phyloP scores from a whole-genome alignment of 1,140 invertebrate genomes.

The Drosophila auraria region DNA sequence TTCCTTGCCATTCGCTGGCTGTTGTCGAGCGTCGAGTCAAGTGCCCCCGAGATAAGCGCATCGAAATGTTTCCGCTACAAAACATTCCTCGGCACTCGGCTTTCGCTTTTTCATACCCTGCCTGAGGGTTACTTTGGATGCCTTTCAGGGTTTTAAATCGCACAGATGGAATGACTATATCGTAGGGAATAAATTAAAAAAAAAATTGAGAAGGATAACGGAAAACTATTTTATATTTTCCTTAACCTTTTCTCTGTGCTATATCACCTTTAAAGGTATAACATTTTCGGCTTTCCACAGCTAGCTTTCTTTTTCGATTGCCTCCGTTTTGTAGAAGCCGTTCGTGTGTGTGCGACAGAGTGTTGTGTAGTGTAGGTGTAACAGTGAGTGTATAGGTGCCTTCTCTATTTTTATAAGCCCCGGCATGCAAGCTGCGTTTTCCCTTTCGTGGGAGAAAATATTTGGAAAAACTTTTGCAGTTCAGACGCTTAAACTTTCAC shows the following conservation, averaged over 20 bases:
- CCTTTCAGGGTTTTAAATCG: neutral
- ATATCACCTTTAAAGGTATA: neutral
- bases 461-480: constrained; percentile 32
- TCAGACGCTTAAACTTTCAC: constrained; percentile 18
- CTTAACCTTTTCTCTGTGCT: too few species aligned
- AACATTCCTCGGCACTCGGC: constrained; percentile 40
- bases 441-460: constrained; percentile 30
- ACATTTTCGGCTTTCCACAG: neutral
- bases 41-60: constrained; percentile 71
- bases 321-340: neutral
- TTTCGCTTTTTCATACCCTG: neutral
- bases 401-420: constrained; percentile 54
- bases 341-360: constrained; percentile 17
- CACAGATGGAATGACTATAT: neutral
- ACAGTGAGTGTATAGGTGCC: neutral
- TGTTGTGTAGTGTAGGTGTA: constrained; percentile 15
- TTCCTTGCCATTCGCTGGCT: constrained; percentile 29
- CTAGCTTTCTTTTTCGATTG: neutral
- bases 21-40: constrained; percentile 61
- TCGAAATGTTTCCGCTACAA: constrained; percentile 69
- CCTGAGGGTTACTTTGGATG: neutral
- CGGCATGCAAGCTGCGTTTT: constrained; percentile 57
- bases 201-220: too few species aligned
- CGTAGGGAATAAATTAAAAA: too few species aligned
- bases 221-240: too few species aligned